Percentiles rank a stretch among this genome's conserved stretches.
These are phyloP conservation scores for Phaethornis superciliosus DNA, from an alignment of 2,113 vertebrate species.

Conservation along the genomic window DNA sequence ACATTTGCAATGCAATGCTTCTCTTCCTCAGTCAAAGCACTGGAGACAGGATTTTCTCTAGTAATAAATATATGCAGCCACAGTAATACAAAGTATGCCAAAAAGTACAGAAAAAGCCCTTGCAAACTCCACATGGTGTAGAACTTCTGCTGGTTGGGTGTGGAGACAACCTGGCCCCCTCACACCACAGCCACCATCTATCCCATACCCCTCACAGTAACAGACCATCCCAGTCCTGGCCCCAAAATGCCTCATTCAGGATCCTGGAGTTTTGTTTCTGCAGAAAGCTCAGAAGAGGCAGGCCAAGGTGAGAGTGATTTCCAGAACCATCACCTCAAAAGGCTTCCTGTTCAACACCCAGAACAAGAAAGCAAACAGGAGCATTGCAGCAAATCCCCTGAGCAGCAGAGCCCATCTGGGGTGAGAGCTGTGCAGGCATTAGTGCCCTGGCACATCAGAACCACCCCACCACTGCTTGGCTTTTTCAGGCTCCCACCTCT, in stretches of 20 bases:
- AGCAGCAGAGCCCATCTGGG: not conserved
- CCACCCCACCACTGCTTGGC: not conserved
- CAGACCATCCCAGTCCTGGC: not conserved
- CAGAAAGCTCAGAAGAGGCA: not conserved
- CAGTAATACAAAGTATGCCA: not conserved
- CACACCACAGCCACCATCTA: accelerated
- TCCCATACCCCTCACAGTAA: not conserved
- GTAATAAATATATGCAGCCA: not conserved
- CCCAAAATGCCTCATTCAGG: not conserved
- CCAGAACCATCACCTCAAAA: not conserved
- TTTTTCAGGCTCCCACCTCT: not conserved
- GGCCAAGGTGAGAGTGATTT: not conserved
- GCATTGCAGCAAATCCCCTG: not conserved
- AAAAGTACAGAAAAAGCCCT: not conserved
- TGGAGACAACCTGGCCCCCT: not conserved
- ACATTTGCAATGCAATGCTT: not conserved
- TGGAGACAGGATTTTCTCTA: not conserved
- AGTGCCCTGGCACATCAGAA: not conserved
- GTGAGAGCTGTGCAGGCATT: not conserved
- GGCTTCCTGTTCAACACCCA: not conserved
- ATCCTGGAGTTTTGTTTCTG: not conserved
- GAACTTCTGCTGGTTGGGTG: not conserved
- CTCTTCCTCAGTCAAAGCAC: not conserved
- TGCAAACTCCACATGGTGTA: not conserved
- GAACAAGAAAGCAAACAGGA: not conserved